Evolutionary conservation across 1,140 invertebrate species (phyloP).

Genomic region (Zaprionus inermis): DNA sequence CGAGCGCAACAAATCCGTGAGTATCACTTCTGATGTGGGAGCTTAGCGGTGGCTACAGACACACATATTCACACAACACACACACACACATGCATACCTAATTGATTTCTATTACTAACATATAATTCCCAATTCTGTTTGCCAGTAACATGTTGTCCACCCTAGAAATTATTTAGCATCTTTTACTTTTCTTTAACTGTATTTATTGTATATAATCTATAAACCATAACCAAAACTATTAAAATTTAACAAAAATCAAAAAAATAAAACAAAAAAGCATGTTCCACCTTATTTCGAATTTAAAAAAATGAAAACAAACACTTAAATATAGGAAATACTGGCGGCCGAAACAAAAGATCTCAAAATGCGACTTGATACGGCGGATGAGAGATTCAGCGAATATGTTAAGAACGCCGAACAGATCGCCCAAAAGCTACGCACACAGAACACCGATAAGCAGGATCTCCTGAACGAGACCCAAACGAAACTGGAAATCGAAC

Average conservation of each 20-base stretch:
- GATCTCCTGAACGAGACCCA: constrained; percentile 61
- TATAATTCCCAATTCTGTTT: constrained; percentile 24
- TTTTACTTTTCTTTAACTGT: constrained; percentile 36
- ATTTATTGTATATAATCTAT: constrained; percentile 10
- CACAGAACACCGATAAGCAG: constrained; percentile 65
- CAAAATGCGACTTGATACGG: constrained; percentile 61
- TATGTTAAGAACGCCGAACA: constrained; percentile 77
- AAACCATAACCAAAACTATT: constrained; percentile 25
- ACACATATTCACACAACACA: background rate
- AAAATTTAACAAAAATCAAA: constrained; percentile 18
- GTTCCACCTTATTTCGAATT: constrained; percentile 28
- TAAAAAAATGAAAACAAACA: constrained; percentile 34
- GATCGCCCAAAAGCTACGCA: constrained; percentile 64
- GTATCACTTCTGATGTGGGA: constrained; percentile 84
- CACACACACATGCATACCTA: constrained; percentile 14
- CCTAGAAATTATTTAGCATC: constrained; percentile 41
- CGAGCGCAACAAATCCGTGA: constrained; percentile 88
- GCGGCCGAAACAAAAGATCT: constrained; percentile 73
- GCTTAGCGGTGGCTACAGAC: constrained; percentile 65
- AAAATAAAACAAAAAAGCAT: constrained; percentile 14
- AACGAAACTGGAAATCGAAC: constrained; percentile 85
- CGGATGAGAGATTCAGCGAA: constrained; percentile 80
- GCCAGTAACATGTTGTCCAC: constrained; percentile 14
- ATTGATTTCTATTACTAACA: constrained; percentile 37
- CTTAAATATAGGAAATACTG: constrained; percentile 65